Evolutionary conservation across 2,797 vertebrate genomes (phyloP).

Genomic region (Poecilia velifera): DNA sequence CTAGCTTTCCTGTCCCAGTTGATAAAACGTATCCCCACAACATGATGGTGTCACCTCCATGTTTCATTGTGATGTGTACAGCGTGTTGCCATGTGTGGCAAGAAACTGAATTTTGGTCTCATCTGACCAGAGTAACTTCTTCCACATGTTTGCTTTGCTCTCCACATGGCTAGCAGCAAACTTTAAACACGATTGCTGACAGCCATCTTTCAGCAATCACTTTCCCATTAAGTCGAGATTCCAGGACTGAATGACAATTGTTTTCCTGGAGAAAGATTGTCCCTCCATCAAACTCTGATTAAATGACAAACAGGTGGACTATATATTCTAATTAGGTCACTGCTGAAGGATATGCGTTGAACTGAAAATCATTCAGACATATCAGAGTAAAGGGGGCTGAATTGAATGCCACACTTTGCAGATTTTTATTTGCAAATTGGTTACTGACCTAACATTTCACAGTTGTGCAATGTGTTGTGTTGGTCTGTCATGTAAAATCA

Average conservation of each 20-base stretch:
- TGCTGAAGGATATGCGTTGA: neutral
- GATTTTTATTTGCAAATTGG: neutral
- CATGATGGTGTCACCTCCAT: neutral
- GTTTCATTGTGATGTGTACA: neutral
- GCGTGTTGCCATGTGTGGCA: neutral
- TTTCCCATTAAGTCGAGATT: neutral
- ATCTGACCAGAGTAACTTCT: neutral
- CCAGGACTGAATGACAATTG: neutral
- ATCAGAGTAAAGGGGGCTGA: neutral
- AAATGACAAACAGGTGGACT: neutral
- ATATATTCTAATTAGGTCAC: neutral
- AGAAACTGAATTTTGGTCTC: neutral
- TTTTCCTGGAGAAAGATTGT: neutral
- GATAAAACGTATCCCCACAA: neutral
- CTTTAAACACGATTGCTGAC: neutral
- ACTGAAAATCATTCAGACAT: neutral
- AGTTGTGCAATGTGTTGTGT: neutral
- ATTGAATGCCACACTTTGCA: neutral
- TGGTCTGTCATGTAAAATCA: neutral
- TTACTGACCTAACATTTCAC: neutral
- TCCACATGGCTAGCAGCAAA: no score
- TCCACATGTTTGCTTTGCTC: neutral
- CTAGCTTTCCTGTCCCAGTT: neutral
- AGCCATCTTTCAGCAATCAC: neutral
- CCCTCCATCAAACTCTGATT: neutral